Percentiles rank a stretch among this genome's conserved stretches.
phyloP scores from a whole-genome alignment of 1,140 invertebrate genomes.

The Drosophila ogumai region DNA sequence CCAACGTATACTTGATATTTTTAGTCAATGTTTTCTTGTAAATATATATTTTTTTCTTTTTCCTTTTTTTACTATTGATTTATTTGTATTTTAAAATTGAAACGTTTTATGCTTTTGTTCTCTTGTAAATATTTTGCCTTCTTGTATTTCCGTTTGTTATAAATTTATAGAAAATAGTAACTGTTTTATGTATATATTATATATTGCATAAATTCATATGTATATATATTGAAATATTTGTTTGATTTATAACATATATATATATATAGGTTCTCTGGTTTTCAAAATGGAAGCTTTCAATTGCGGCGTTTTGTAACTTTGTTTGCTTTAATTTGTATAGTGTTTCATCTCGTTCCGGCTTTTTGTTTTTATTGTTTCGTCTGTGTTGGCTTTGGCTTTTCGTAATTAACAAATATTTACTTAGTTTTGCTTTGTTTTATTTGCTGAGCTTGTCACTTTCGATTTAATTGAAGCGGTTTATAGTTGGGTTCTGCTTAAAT shows the following conservation, averaged over 20 bases:
- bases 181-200: conserved; percentile 51
- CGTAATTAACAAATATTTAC: conserved; percentile 65
- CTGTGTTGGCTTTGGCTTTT: conserved; percentile 31
- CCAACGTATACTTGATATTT: conserved; percentile 15
- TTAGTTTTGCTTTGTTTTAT: conserved; percentile 33
- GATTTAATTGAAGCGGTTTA: conserved; percentile 20
- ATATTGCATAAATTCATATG: conserved; percentile 54
- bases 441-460: conserved; percentile 33
- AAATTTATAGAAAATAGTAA: conserved; percentile 68
- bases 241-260: too few relatives aligned
- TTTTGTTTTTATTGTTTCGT: conserved; percentile 22
- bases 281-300: conserved; percentile 82
- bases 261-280: conserved; percentile 11
- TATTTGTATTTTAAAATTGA: conserved; percentile 3
- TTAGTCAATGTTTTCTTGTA: background rate
- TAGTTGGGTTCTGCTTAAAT: conserved; percentile 22
- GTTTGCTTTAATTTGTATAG: conserved; percentile 71
- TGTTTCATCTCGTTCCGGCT: conserved; percentile 5
- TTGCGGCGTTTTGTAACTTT: conserved; percentile 82
- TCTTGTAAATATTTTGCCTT: conserved; percentile 24
- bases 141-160: conserved; percentile 24
- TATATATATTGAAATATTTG: too few relatives aligned
- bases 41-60: conserved; percentile 9
- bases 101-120: background rate
- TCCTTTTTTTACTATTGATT: conserved; percentile 2